phyloP scores from a whole-genome alignment of 2,888 invertebrate species.

The Acrocyrtus sp. region DNA sequence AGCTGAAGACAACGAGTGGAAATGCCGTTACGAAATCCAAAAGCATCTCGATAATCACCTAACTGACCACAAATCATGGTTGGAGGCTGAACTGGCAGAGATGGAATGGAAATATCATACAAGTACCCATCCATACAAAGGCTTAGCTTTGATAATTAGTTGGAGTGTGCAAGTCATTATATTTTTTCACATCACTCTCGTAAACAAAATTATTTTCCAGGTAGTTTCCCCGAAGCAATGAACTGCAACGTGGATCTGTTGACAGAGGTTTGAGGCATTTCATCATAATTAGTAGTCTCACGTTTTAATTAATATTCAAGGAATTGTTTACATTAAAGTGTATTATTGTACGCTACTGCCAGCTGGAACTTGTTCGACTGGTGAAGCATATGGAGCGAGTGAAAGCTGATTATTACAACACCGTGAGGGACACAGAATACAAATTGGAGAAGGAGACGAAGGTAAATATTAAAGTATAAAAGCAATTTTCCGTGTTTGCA shows the following conservation, averaged over 20 bases:
- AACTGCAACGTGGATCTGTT: conserved; percentile 57
- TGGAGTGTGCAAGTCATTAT: too few relatives aligned
- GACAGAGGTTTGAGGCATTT: too few relatives aligned
- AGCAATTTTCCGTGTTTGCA: background rate
- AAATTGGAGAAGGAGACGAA: conserved; percentile 69
- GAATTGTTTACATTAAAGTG: background rate
- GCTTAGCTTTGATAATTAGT: too few relatives aligned
- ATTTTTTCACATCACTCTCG: too few relatives aligned
- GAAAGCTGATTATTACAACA: conserved; percentile 66
- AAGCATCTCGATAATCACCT: conserved; percentile 62
- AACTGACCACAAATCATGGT: conserved; percentile 64
- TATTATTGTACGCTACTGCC: conserved; percentile 25
- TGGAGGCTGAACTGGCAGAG: conserved; percentile 65
- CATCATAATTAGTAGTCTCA: background rate
- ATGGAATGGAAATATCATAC: conserved; percentile 64
- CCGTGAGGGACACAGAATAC: conserved; percentile 68
- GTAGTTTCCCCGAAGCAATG: conserved; percentile 51
- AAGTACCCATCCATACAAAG: too few relatives aligned
- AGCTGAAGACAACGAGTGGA: conserved; percentile 65
- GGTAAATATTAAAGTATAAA: conserved; percentile 54
- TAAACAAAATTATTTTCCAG: too few relatives aligned
- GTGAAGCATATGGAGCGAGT: conserved; percentile 67
- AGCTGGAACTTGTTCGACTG: conserved; percentile 65
- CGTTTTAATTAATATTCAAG: background rate
- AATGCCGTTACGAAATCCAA: conserved; percentile 66